Conservation (phyloP, 2,797 vertebrate genomes). For the Malurus splendens region DNA sequence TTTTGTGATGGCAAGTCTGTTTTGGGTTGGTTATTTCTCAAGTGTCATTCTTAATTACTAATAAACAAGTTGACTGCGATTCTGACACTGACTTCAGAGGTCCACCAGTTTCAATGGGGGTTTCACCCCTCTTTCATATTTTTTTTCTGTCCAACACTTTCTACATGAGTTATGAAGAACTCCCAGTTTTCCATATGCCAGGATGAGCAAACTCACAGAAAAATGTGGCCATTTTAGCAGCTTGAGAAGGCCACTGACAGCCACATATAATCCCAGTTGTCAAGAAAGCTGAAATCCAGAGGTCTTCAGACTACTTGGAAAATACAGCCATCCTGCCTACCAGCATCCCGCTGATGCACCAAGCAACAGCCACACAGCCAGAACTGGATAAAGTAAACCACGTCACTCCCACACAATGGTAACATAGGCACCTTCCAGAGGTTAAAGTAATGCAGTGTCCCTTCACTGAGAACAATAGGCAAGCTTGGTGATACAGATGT, state of each 20-base stretch:
- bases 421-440: fast-evolving
- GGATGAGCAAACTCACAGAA: background rate
- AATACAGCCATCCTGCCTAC: background rate
- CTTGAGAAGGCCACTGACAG: background rate
- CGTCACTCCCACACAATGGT: fast-evolving
- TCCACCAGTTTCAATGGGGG: background rate
- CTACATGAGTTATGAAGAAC: background rate
- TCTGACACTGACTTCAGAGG: background rate
- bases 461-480: background rate
- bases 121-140: background rate
- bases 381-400: background rate
- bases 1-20: background rate
- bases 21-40: background rate
- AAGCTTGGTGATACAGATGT: background rate
- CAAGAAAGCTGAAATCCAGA: background rate
- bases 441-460: background rate
- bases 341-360: background rate
- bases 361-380: background rate
- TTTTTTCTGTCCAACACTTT: background rate
- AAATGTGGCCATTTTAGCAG: background rate
- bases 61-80: background rate
- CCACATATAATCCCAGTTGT: background rate
- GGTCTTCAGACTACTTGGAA: background rate
- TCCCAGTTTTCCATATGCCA: background rate
- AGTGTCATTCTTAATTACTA: background rate